phyloP scores from a whole-genome alignment of 2,113 vertebrate genomes.

The Sylvilagus bachmani region DNA sequence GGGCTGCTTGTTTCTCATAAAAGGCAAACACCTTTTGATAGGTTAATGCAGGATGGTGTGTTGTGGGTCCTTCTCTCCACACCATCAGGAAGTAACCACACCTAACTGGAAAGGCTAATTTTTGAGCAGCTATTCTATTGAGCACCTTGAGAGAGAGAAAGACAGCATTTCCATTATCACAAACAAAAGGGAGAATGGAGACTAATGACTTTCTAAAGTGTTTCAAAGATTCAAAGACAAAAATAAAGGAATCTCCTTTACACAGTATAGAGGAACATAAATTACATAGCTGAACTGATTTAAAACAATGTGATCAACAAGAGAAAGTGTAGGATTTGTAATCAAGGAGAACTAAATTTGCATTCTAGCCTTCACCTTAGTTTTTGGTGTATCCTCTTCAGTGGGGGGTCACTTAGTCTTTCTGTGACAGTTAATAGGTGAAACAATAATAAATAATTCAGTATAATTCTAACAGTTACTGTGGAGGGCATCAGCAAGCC shows the following conservation, averaged over 20 bases:
- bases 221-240: neutral
- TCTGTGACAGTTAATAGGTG: neutral
- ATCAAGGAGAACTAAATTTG: neutral
- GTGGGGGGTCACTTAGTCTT: neutral
- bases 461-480: neutral
- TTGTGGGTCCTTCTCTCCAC: neutral
- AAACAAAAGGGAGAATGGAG: neutral
- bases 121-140: neutral
- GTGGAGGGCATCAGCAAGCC: neutral
- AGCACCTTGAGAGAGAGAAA: neutral
- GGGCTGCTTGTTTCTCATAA: neutral
- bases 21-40: neutral
- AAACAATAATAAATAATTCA: neutral
- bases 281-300: neutral
- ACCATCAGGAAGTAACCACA: neutral
- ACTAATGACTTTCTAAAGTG: neutral
- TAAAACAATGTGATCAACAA: neutral
- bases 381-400: neutral
- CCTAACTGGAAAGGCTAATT: conserved; percentile 7
- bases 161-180: neutral
- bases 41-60: neutral
- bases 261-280: neutral
- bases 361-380: neutral
- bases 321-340: neutral
- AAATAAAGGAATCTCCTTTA: neutral